Conservation (phyloP, 2,888 invertebrate species). For the Coenonympha arcania region DNA sequence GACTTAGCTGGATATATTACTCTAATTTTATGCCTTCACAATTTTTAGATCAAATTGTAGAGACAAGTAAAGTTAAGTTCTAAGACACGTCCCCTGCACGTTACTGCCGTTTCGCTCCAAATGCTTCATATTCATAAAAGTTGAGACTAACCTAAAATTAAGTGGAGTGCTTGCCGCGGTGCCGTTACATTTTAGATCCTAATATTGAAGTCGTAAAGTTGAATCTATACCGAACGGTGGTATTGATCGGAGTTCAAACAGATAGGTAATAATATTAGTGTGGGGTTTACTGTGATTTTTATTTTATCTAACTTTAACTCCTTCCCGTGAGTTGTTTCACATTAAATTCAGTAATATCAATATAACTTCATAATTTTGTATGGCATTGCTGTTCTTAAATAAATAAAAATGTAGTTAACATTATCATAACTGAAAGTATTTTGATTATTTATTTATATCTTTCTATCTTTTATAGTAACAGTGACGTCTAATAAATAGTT, state of each 20-base stretch:
- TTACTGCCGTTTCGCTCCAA: slow-evolving; percentile 20
- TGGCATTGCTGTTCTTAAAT: too few relatives aligned
- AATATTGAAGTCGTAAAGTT: slow-evolving; percentile 4
- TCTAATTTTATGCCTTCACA: too few relatives aligned
- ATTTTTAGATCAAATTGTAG: background rate
- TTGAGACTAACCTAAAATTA: slow-evolving; percentile 15
- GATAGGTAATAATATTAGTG: slow-evolving; percentile 6
- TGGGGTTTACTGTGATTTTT: background rate
- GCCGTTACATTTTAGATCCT: slow-evolving; percentile 4
- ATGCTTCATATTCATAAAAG: slow-evolving; percentile 21
- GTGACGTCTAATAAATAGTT: too few relatives aligned
- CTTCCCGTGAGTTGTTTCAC: too few relatives aligned
- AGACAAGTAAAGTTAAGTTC: slow-evolving; percentile 1
- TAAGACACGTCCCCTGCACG: slow-evolving; percentile 6
- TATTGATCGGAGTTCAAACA: slow-evolving; percentile 2
- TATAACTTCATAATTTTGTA: too few relatives aligned
- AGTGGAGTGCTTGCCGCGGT: slow-evolving; percentile 3
- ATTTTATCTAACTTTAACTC: slow-evolving; percentile 1
- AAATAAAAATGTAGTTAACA: too few relatives aligned
- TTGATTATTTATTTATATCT: too few relatives aligned
- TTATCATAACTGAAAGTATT: too few relatives aligned
- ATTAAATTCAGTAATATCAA: too few relatives aligned
- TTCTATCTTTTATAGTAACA: too few relatives aligned
- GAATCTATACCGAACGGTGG: background rate
- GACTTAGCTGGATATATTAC: too few relatives aligned